Conservation (phyloP, 2,113 vertebrate species). For the Boulengeromyrus knoepffleri region DNA sequence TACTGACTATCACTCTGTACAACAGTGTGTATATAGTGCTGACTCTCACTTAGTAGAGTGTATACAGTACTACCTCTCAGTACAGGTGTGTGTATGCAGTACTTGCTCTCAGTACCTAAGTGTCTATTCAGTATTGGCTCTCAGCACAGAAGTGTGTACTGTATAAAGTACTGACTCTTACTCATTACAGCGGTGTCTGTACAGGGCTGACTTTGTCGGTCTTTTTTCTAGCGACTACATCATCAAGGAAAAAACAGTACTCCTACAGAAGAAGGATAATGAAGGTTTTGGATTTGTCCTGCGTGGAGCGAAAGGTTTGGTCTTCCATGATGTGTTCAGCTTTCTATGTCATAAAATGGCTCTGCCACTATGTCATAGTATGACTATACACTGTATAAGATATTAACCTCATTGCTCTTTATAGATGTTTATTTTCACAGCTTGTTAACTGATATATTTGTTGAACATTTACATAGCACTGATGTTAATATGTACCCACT, state of each 20-base stretch:
- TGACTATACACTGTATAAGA: not conserved
- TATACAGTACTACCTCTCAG: constrained; percentile 28
- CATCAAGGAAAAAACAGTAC: constrained; percentile 88
- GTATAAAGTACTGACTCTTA: not conserved
- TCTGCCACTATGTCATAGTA: not conserved
- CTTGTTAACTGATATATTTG: not conserved
- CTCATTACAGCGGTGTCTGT: constrained; percentile 26
- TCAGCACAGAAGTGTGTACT: constrained; percentile 31
- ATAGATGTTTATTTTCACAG: not conserved
- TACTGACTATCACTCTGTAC: constrained; percentile 8
- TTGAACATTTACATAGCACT: not conserved
- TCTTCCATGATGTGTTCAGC: not conserved
- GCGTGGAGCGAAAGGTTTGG: constrained; percentile 85
- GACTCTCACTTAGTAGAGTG: constrained; percentile 39
- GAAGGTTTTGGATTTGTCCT: constrained; percentile 91
- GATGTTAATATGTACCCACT: not conserved
- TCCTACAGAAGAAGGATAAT: constrained; percentile 90
- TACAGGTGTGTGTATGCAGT: constrained; percentile 34
- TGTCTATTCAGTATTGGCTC: constrained; percentile 13
- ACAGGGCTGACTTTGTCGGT: constrained; percentile 33
- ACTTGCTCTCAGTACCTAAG: constrained; percentile 37
- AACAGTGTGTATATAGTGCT: constrained; percentile 40
- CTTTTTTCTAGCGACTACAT: constrained; percentile 75
- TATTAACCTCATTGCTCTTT: not conserved
- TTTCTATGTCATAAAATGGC: not conserved